These are phyloP conservation scores for Eucidaris tribuloides DNA, from an alignment of 35 echinoderm and acorn worm species.

Conservation along the genomic window DNA sequence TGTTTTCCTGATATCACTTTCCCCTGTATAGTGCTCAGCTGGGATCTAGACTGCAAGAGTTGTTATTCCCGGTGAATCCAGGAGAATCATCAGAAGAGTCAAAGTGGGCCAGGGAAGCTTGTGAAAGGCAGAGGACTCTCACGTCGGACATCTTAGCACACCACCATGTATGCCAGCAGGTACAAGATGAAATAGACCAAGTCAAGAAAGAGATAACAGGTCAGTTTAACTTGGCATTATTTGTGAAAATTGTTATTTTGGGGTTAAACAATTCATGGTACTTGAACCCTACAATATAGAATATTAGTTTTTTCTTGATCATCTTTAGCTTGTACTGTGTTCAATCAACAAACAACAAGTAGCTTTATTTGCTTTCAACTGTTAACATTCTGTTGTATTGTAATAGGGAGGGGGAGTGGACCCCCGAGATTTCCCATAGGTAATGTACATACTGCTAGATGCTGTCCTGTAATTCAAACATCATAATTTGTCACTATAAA, in stretches of 20 bases:
- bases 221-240: neutral
- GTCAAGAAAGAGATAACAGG: conserved; percentile 18
- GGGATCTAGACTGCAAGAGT: conserved; percentile 5
- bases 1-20: neutral
- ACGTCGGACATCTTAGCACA: conserved; percentile 35
- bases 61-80: conserved; percentile 15
- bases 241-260: neutral
- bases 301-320: no score
- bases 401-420: no score
- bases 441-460: no score
- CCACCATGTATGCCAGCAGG: neutral
- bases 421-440: no score
- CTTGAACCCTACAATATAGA: no score
- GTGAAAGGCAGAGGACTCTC: conserved; percentile 3
- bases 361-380: no score
- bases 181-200: conserved; percentile 40
- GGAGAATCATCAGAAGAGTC: neutral
- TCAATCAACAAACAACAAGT: no score
- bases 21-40: conserved; percentile 37
- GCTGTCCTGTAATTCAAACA: no score
- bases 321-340: no score
- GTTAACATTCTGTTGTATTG: no score
- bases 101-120: neutral
- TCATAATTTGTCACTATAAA: no score
- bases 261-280: no score